Conservation (phyloP, 2,797 vertebrate species). For the Etheostoma perlongum region DNA sequence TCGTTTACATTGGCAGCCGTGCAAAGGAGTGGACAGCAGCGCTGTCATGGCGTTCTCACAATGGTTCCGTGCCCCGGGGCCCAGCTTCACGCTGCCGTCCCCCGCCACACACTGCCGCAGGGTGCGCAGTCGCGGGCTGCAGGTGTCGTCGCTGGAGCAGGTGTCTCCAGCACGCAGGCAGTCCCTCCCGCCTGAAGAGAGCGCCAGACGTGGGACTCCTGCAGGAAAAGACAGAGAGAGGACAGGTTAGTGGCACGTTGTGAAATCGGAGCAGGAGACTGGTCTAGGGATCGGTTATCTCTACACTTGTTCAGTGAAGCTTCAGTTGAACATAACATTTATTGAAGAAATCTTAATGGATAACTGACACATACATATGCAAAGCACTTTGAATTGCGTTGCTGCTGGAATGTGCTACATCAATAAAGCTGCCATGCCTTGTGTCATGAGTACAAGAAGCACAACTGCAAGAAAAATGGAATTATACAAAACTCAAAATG, state of each 20-base stretch:
- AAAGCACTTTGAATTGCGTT: no score
- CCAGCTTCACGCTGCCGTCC: conserved; percentile 90
- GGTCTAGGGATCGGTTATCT: neutral
- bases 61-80: conserved; percentile 90
- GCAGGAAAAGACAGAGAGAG: conserved; percentile 32
- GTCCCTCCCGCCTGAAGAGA: conserved; percentile 83
- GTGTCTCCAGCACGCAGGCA: conserved; percentile 91
- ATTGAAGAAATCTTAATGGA: no score
- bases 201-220: conserved; percentile 82
- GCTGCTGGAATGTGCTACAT: no score
- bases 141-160: conserved; percentile 90
- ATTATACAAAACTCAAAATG: neutral
- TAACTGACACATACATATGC: neutral
- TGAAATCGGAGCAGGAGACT: neutral
- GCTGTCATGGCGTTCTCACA: conserved; percentile 90
- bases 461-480: neutral
- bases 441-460: neutral
- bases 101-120: conserved; percentile 93
- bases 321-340: neutral
- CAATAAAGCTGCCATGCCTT: no score
- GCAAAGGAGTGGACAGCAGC: conserved; percentile 91
- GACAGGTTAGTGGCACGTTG: conserved; percentile 1
- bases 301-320: neutral
- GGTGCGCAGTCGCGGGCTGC: conserved; percentile 92
- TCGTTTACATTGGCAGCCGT: conserved; percentile 92